phyloP scores from a whole-genome alignment of 2,113 vertebrate species.

The Ceyx cyanopectus region DNA sequence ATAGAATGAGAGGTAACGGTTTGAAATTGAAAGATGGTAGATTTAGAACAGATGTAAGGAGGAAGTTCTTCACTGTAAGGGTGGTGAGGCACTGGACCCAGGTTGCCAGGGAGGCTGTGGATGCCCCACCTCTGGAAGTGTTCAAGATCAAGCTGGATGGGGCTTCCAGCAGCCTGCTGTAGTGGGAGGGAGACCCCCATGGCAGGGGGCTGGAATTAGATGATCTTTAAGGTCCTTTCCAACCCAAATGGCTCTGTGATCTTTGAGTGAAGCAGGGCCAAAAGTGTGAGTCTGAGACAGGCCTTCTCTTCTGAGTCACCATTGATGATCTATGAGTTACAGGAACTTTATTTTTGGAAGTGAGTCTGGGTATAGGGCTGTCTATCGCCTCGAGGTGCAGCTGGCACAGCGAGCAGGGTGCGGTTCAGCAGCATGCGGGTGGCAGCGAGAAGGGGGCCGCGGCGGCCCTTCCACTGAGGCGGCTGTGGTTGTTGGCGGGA shows the following conservation, averaged over 20 bases:
- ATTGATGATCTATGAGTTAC: not conserved
- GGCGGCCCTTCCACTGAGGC: not conserved
- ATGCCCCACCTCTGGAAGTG: not conserved
- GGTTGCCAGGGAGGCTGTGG: not conserved
- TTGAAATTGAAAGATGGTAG: not conserved
- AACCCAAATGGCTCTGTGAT: not conserved
- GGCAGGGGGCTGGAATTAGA: not conserved
- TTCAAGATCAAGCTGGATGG: not conserved
- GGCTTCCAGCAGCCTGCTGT: no score
- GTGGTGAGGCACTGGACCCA: not conserved
- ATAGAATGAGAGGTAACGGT: not conserved
- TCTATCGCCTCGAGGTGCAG: no score
- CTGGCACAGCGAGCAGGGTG: accelerated
- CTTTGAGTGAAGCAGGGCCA: not conserved
- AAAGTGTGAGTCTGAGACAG: not conserved
- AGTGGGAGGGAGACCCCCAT: no score
- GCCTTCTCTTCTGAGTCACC: not conserved
- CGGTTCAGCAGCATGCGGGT: not conserved
- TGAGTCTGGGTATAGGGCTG: not conserved
- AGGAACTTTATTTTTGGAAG: not conserved
- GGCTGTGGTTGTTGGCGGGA: not conserved
- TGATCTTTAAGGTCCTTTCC: not conserved
- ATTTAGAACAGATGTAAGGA: not conserved
- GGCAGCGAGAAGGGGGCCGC: not conserved
- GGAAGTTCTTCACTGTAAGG: not conserved